phyloP scores from a whole-genome alignment of 2,113 vertebrate species.

The Sander lucioperca region DNA sequence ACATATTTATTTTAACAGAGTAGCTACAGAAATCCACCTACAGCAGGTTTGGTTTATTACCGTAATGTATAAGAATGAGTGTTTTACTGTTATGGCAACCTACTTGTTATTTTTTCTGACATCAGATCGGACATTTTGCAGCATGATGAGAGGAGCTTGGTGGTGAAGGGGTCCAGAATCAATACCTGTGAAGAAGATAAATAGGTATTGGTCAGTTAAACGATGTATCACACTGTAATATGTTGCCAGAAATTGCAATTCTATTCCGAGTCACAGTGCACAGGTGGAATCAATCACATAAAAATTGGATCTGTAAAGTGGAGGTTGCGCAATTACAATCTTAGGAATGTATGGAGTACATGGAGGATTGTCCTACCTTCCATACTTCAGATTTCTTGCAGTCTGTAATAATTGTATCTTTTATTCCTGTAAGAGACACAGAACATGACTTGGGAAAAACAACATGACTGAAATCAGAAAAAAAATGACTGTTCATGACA shows the following conservation, averaged over 20 bases:
- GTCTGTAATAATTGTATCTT: slow-evolving; percentile 83
- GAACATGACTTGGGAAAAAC: slow-evolving; percentile 1
- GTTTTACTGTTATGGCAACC: slow-evolving; percentile 3
- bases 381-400: slow-evolving; percentile 84
- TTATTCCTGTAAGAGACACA: slow-evolving; percentile 72
- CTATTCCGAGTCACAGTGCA: background rate
- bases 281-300: background rate
- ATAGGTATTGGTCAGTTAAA: background rate
- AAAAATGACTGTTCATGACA: background rate
- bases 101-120: slow-evolving; percentile 90
- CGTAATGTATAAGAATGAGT: background rate
- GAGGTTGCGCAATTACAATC: background rate
- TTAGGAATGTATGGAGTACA: background rate
- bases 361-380: slow-evolving; percentile 75
- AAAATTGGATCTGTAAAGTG: background rate
- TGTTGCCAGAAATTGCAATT: background rate
- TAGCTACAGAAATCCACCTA: background rate
- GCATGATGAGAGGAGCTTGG: slow-evolving; percentile 93
- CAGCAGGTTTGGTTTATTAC: background rate
- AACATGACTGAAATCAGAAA: background rate
- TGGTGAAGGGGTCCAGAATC: slow-evolving; percentile 95
- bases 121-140: slow-evolving; percentile 97
- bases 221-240: background rate
- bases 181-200: slow-evolving; percentile 85
- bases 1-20: slow-evolving; percentile 9